Base-by-base conservation (phyloP, 2,888 invertebrate genomes). In the Drosophila maculinotata region DNA sequence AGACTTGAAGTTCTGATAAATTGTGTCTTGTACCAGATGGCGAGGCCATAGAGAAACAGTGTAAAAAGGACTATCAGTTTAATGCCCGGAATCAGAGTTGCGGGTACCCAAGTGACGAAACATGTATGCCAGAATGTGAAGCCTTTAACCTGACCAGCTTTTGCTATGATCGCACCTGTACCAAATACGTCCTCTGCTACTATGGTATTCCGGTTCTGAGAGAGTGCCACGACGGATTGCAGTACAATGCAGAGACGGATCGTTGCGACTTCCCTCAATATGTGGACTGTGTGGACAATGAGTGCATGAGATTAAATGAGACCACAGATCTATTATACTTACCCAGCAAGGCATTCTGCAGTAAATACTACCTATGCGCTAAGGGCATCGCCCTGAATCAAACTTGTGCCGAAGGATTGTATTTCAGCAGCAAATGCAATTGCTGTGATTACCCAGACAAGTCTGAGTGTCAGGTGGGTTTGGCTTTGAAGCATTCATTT, bases 231-330 rank as follows among this genome's bases (percentile, higher is more conserved):
- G 90, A 91, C 59, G 87, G 85, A 1, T 62, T 90, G 2, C 90
- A 90, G 35, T 90, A 87, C 48, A 91, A 90, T 68, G 35, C 74
- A 0, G 58, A 67, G 1, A 90, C 91, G 4, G 85, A 88, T 74
- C 90, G 90, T n/a, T 90, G 90, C 35, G 91, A 90, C 69, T 89
- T 76, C 28, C 60, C 91, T 0, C 72, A 86, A 45, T 75, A 79
- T 58, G 90, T 91, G 1, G 90, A 91, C 57, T 90, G 90, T 62
- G 83, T 86, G 17, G 83, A 83, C 23, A 84, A 89, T 56, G 56
- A 89, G 67, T 90, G 90, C 25, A 83, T 75, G 36, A 72, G 79
- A 28, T 69, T 81, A 35, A 74, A 74, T 49, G 71, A 89, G 54
- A 70, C 70, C 7, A 51, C 69, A 0, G 74, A 90, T 39, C 66